phyloP scores from a whole-genome alignment of 2,888 invertebrate genomes.

The Deilephila porcellus region DNA sequence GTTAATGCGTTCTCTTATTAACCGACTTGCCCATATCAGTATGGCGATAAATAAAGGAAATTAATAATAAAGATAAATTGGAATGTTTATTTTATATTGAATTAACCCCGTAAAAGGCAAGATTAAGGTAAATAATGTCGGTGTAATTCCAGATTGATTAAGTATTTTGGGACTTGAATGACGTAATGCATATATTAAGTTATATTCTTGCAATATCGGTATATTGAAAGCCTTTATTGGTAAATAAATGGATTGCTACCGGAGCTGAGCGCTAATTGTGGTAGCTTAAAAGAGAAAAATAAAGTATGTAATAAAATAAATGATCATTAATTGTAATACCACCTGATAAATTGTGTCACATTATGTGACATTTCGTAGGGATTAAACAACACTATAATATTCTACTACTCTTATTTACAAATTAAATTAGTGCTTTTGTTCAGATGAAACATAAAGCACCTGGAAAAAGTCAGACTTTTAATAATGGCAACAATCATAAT shows the following conservation, averaged over 20 bases:
- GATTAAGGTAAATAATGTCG: background rate
- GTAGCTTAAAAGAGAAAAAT: too few relatives aligned
- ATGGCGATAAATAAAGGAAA: background rate
- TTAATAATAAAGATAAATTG: slow-evolving; percentile 30
- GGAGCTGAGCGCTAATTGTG: too few relatives aligned
- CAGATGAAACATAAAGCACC: too few relatives aligned
- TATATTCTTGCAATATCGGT: background rate
- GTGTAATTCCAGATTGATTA: background rate
- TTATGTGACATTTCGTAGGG: too few relatives aligned
- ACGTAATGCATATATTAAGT: background rate
- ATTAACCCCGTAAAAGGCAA: slow-evolving; percentile 1
- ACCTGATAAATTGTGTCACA: too few relatives aligned
- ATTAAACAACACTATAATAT: too few relatives aligned
- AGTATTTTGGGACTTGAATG: background rate
- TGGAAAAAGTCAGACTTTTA: too few relatives aligned
- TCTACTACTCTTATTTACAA: too few relatives aligned
- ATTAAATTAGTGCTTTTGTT: too few relatives aligned
- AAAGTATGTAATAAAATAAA: too few relatives aligned
- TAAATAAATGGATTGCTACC: too few relatives aligned
- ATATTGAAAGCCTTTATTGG: background rate
- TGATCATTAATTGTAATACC: too few relatives aligned
- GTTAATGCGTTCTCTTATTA: slow-evolving; percentile 22
- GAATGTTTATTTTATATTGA: slow-evolving; percentile 11
- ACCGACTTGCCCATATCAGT: slow-evolving; percentile 15
- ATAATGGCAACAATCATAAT: background rate